These are phyloP conservation scores for Gorsachius magnificus DNA, from an alignment of 2,797 vertebrate genomes.

Conservation along the genomic window DNA sequence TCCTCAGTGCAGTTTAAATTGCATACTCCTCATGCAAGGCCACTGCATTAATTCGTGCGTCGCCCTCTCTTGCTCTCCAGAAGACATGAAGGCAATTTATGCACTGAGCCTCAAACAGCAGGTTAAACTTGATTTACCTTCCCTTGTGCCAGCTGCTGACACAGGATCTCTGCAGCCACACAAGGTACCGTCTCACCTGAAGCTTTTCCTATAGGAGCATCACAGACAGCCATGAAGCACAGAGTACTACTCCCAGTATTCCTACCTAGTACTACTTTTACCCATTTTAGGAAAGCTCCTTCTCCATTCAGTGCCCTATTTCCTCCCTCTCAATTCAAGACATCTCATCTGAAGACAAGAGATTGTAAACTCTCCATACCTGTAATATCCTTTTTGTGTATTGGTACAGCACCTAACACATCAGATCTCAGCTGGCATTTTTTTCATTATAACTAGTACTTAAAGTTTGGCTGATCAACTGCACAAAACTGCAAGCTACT, in stretches of 20 bases:
- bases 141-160: neutral
- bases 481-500: neutral
- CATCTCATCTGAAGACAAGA: neutral
- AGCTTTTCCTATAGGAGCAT: neutral
- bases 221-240: fast-evolving
- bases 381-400: neutral
- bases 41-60: fast-evolving
- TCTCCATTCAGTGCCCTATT: neutral
- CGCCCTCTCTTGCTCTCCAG: neutral
- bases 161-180: neutral
- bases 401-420: neutral
- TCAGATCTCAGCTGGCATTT: neutral
- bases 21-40: neutral
- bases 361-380: neutral
- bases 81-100: neutral
- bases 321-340: neutral
- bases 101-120: neutral
- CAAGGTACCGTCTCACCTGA: neutral
- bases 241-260: neutral
- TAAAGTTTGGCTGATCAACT: neutral
- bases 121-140: neutral
- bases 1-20: neutral
- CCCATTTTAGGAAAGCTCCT: neutral
- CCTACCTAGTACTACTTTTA: neutral
- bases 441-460: neutral